Evolutionary conservation across 1,140 invertebrate genomes (phyloP).

Genomic region (Vanessa atalanta): DNA sequence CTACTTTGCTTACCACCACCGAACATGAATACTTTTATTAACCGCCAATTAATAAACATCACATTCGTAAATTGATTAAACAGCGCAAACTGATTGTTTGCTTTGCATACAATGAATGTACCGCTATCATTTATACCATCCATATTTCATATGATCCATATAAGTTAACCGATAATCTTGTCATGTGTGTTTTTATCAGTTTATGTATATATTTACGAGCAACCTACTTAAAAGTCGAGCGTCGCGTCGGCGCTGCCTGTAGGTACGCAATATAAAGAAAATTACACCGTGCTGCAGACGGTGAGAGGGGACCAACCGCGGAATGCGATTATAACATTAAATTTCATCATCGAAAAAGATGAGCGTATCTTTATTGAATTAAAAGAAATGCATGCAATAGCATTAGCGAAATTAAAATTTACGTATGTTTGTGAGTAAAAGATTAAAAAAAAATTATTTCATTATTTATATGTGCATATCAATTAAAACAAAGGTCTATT

Average conservation of each 20-base stretch:
- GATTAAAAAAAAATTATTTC: background rate
- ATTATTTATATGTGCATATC: no score
- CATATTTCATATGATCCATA: background rate
- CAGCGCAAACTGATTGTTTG: background rate
- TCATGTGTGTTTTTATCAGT: conserved; percentile 19
- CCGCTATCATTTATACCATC: background rate
- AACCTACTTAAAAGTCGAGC: conserved; percentile 46
- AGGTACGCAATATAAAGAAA: conserved; percentile 46
- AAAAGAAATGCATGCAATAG: conserved; percentile 10
- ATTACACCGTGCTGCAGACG: conserved; percentile 25
- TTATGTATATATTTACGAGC: conserved; percentile 25
- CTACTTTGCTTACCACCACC: conserved; percentile 4
- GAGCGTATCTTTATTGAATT: conserved; percentile 22
- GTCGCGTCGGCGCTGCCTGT: conserved; percentile 22
- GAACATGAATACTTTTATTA: conserved; percentile 1
- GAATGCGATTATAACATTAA: conserved; percentile 61
- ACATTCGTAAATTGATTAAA: no score
- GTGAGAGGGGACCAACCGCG: conserved; percentile 52
- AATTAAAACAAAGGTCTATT: no score
- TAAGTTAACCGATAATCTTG: no score
- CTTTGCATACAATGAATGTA: background rate
- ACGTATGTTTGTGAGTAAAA: background rate
- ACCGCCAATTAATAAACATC: background rate
- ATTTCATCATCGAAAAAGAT: conserved; percentile 53
- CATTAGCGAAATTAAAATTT: conserved; percentile 9